phyloP scores from a whole-genome alignment of 2,113 vertebrate genomes.

The Phaetusa simplex region DNA sequence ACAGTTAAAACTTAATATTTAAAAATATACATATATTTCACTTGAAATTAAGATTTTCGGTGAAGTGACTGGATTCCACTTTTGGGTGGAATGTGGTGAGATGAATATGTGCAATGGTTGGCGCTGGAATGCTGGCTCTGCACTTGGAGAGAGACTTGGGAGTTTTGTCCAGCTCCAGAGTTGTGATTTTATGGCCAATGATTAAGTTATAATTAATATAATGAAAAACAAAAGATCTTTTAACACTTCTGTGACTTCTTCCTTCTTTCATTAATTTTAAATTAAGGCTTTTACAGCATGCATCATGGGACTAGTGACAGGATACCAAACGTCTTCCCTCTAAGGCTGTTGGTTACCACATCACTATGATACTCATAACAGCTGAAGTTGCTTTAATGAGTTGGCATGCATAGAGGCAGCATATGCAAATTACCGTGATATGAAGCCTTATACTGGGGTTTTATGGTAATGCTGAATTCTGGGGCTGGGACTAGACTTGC shows the following conservation, averaged over 20 bases:
- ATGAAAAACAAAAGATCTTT: neutral
- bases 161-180: neutral
- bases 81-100: neutral
- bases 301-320: neutral
- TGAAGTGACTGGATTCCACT: slow-evolving; percentile 14
- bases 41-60: slow-evolving; percentile 20
- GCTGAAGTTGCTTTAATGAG: neutral
- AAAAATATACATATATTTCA: slow-evolving; percentile 18
- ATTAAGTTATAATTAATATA: neutral
- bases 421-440: neutral
- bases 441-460: neutral
- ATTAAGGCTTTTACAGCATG: neutral
- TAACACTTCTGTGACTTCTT: neutral
- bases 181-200: neutral
- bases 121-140: neutral
- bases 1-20: slow-evolving; percentile 52
- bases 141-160: neutral
- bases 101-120: neutral
- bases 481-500: neutral
- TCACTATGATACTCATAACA: neutral
- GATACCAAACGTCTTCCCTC: neutral
- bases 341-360: neutral
- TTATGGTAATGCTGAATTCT: neutral
- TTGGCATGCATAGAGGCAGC: neutral
- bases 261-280: neutral